Evolutionary conservation across 2,797 vertebrate genomes (phyloP), one percentile per base, ranked within the genome.

Genomic region (Ctenopoma multispine): DNA sequence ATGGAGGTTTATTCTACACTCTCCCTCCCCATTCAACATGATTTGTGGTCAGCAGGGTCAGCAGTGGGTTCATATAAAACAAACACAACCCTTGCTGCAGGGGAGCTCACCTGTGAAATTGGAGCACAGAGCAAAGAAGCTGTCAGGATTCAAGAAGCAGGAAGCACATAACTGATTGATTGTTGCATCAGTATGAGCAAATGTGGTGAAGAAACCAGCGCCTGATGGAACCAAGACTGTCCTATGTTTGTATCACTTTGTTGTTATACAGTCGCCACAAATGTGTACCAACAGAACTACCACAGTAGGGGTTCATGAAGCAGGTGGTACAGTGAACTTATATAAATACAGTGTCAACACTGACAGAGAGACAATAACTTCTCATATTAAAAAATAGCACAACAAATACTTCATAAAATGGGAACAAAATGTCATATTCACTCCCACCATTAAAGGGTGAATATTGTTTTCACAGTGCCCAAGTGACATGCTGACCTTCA

Each of bases 41-140:
- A 95, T 94, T 92, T 93, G 93, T 90, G 87, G 90, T 82, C 88
- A 87, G 89, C 50, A 21, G 82, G 90, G 89, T 89, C 87, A 82
- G 75, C 43, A 36, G 87, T 86, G 82, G 79, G 90, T 88, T 90
- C 78, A 78, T 88, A 89, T 92, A 91, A 92, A 93, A 92, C 90
- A 94, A 94, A 90, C 86, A 83, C 63, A 56, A 73, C 31, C 69
- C 66, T 56, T 21, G 75, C 83, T 69, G 64, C 63, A 74, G 51
- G 71, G 75, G 71, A 82, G 72, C 50, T 76, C 80, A 85, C 81
- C 76, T 84, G 82, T 84, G 77, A 88, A 91, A 82, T 78, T 78
- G 77, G 81, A 75, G 71, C 76, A 56, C 13, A 47, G 51, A 74
- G 77, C 70, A 68, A 67, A 82, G 72, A 72, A 68, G 60, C 79